Evolutionary conservation across 2,797 vertebrate species (phyloP), one percentile per base, ranked within the genome.

Genomic region (Cynopterus sphinx): DNA sequence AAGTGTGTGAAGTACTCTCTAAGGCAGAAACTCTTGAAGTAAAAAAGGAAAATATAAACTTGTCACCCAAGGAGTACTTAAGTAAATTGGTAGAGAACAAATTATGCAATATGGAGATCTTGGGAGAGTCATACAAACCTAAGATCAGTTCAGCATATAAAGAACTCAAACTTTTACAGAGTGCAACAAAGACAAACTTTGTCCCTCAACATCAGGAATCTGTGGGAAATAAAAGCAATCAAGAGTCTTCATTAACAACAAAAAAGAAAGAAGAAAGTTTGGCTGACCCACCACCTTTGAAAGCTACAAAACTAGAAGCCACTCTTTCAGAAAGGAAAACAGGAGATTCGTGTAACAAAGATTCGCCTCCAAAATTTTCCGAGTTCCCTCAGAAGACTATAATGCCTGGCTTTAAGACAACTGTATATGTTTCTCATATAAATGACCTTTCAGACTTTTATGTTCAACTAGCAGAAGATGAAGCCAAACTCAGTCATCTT

Each of bases 391-490:
- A 97, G 78, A 99, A 98, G 94, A 96, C 57, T 0, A 94, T 99
- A 88, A 94, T 93, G 33, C 94, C 98, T 39, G 99, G 98, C 61
- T 97, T 99, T 98, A 98, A 98, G 95, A 97, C 97, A 4, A 98
- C 98, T 41, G 99, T 99, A 0, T 99, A 99, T 57, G 71, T 99
- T 92, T 99, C 99, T 0, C 98, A 99, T 17, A 98, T 98, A 96
- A 99, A 99, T 95, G 98, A 98, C 94, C 98, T 98, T 0, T 97
- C 96, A 53, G 99, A 99, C 96, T 99, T 99, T 98, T 99, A 99
- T 79, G 98, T 99, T 92, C 99, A 99, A 2, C 96, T 99, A 31
- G 97, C 97, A 65, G 98, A 98, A 61, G 99, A 99, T 0, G 99
- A 99, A 90, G 95, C 97, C 79, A 97, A 98, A 68, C 98, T 99